Percentiles rank a stretch among this genome's conserved stretches.
These are phyloP conservation scores for Hirtodrosophila alboralis DNA, from an alignment of 2,888 invertebrate species.

Conservation along the genomic window DNA sequence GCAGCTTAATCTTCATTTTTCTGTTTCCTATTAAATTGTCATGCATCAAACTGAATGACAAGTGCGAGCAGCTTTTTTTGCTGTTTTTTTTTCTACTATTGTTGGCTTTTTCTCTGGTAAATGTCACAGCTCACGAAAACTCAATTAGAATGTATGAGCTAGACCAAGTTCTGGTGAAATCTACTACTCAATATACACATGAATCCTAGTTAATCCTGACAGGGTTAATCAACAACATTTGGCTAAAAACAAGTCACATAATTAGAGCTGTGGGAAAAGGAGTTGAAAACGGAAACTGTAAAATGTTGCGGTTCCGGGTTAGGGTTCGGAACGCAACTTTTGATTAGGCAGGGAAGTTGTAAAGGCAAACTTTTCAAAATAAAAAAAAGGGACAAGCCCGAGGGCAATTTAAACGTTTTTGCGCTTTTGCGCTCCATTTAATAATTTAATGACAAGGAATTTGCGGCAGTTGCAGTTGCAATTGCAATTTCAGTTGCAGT, in stretches of 20 bases:
- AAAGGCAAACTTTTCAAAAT: conserved; percentile 11
- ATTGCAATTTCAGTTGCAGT: too few species aligned
- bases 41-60: conserved; percentile 66
- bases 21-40: conserved; percentile 66
- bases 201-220: conserved; percentile 28
- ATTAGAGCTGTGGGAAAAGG: conserved; percentile 36
- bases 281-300: conserved; percentile 16
- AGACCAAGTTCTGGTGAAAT: conserved; percentile 11
- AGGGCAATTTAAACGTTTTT: conserved; percentile 13
- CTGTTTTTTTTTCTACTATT: conserved; percentile 20
- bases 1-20: conserved; percentile 69
- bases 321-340: conserved; percentile 30
- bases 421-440: conserved; percentile 61
- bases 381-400: not conserved
- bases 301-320: too few species aligned
- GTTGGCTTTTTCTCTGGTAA: too few species aligned
- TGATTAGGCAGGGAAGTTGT: conserved; percentile 54
- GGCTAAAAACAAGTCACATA: conserved; percentile 26
- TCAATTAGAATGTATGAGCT: conserved; percentile 67
- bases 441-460: conserved; percentile 64
- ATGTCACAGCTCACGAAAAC: conserved; percentile 44
- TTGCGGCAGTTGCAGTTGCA: too few species aligned
- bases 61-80: conserved; percentile 26
- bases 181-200: conserved; percentile 19
- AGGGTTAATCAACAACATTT: conserved; percentile 37